Percentiles rank a stretch among this genome's conserved stretches.
Evolutionary conservation across 2,113 vertebrate species (phyloP).

Genomic region (Myotis yumanensis): DNA sequence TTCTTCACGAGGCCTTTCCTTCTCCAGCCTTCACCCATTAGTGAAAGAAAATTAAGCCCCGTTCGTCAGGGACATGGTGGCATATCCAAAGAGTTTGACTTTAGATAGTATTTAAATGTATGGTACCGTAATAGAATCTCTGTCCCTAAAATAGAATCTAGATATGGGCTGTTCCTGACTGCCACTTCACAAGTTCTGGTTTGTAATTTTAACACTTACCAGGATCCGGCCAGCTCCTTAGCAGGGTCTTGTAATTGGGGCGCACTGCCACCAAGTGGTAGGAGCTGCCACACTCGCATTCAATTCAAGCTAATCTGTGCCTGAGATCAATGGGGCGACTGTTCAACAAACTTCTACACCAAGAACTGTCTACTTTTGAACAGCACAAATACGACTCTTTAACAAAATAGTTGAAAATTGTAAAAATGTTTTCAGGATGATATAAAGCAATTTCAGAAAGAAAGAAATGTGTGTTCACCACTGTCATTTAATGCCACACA

Average conservation of each 20-base stretch:
- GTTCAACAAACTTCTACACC: neutral
- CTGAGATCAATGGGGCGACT: neutral
- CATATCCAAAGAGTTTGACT: neutral
- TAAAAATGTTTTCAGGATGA: neutral
- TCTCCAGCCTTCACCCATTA: neutral
- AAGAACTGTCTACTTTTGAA: neutral
- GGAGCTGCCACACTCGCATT: neutral
- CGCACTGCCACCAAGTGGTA: constrained; percentile 75
- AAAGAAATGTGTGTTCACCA: neutral
- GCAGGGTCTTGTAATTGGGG: constrained; percentile 11
- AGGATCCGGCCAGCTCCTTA: neutral
- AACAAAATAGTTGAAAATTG: neutral
- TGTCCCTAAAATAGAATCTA: constrained; percentile 47
- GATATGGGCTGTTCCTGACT: neutral
- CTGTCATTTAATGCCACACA: neutral
- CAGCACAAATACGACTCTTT: neutral
- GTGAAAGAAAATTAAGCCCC: neutral
- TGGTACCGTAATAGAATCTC: neutral
- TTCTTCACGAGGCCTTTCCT: neutral
- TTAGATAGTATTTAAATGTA: neutral
- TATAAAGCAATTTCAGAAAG: neutral
- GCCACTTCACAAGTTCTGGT: constrained; percentile 8
- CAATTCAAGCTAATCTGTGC: neutral
- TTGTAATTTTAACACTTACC: constrained; percentile 48
- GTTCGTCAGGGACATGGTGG: neutral